Evolutionary conservation across 1,140 invertebrate species (phyloP).

Genomic region (Metaphire vulgaris): DNA sequence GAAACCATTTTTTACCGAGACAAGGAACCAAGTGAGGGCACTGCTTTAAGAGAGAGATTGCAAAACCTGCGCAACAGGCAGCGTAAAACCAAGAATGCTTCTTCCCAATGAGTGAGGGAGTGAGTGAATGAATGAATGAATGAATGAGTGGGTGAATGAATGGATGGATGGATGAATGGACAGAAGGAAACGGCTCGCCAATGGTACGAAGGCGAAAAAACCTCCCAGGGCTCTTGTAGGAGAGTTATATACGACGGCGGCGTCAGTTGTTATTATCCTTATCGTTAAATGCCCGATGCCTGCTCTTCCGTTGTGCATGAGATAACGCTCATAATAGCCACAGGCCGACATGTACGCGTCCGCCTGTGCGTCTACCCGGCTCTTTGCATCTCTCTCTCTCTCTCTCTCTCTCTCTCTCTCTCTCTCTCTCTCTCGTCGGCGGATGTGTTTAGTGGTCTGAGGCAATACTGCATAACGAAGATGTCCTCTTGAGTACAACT

Average conservation of each 20-base stretch:
- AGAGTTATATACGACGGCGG: too few species aligned
- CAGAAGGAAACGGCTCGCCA: too few species aligned
- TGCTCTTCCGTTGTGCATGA: background rate
- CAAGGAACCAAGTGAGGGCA: too few species aligned
- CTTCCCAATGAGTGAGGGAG: background rate
- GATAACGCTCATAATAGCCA: background rate
- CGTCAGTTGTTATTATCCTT: background rate
- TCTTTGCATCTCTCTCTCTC: background rate
- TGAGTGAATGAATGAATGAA: background rate
- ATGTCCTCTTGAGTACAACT: too few species aligned
- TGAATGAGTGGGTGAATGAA: background rate
- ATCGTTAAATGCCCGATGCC: background rate
- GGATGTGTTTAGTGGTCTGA: too few species aligned
- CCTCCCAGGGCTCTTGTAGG: too few species aligned
- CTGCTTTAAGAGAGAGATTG: too few species aligned
- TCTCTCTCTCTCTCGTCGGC: background rate
- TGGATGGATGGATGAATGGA: background rate
- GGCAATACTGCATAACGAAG: too few species aligned
- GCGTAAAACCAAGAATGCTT: too few species aligned
- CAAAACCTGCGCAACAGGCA: too few species aligned
- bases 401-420: background rate
- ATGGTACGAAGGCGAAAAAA: too few species aligned
- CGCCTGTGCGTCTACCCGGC: background rate
- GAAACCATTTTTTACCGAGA: too few species aligned
- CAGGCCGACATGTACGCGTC: background rate